Percentiles rank a stretch among this genome's conserved stretches.
Evolutionary conservation across 2,113 vertebrate genomes (phyloP).

Genomic region (Ciconia boyciana): DNA sequence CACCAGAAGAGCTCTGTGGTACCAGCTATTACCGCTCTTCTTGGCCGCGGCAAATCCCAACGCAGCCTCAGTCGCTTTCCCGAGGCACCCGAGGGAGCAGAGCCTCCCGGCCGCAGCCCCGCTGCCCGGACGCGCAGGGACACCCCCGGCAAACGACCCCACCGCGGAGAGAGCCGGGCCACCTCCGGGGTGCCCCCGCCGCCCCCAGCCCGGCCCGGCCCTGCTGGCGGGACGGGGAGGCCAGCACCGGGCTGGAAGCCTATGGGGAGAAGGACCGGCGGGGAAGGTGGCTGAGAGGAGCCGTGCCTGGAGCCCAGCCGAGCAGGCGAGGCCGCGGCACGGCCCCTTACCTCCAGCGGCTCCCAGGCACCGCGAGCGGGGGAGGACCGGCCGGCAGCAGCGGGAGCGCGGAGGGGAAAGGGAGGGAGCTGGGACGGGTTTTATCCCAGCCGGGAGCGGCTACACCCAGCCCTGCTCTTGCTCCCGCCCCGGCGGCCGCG

Average conservation of each 20-base stretch:
- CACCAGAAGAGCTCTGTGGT: accelerated
- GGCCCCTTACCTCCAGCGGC: not conserved
- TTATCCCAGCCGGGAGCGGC: not conserved
- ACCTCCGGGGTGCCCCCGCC: not conserved
- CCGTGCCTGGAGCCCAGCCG: not conserved
- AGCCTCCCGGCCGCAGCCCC: not conserved
- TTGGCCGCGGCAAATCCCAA: accelerated
- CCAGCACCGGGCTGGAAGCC: not conserved
- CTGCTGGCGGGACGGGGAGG: no score
- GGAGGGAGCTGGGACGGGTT: not conserved
- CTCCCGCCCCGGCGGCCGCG: not conserved
- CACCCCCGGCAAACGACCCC: not conserved
- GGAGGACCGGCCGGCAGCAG: no score
- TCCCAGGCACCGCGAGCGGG: not conserved
- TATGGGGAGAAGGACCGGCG: accelerated
- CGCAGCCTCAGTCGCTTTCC: no score
- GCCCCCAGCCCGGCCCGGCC: not conserved
- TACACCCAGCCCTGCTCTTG: not conserved
- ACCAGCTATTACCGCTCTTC: accelerated
- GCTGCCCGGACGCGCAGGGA: accelerated
- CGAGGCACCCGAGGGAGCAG: accelerated
- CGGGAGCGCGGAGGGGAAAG: accelerated
- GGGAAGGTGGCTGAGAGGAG: accelerated
- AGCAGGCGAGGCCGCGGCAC: not conserved
- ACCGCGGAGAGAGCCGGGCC: not conserved